Conservation (phyloP, 2,888 invertebrate genomes). For the Koerneria pararmatus region DNA sequence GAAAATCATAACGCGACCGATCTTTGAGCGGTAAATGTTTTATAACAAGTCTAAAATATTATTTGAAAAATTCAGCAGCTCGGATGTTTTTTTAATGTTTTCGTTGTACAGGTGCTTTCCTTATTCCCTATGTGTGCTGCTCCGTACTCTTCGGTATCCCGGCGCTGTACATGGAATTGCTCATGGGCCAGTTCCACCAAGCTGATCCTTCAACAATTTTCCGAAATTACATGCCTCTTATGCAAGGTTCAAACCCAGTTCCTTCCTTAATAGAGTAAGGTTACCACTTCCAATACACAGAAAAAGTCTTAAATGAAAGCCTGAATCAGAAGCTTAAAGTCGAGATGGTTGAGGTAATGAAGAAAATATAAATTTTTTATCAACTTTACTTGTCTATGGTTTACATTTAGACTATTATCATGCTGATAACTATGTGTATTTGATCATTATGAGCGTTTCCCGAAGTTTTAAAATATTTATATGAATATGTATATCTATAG, state of each 20-base stretch:
- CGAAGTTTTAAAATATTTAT: too few species aligned
- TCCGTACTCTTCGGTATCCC: conserved; percentile 22
- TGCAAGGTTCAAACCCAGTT: conserved; percentile 14
- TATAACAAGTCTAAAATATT: too few species aligned
- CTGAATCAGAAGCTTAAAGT: background rate
- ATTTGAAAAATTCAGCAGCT: too few species aligned
- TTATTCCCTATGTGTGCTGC: conserved; percentile 21
- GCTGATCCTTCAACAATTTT: conserved; percentile 20
- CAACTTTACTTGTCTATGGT: conserved; percentile 4
- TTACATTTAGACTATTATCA: too few species aligned
- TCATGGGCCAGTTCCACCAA: conserved; percentile 23
- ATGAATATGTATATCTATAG: too few species aligned
- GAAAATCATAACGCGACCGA: too few species aligned
- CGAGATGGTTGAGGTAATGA: background rate
- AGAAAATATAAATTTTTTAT: background rate
- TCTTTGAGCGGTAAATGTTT: too few species aligned
- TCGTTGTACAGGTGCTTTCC: conserved; percentile 26
- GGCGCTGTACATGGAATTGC: conserved; percentile 24
- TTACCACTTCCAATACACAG: background rate
- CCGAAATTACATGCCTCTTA: conserved; percentile 17
- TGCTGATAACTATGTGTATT: too few species aligned
- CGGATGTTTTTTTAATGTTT: too few species aligned
- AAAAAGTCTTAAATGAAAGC: background rate
- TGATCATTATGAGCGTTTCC: too few species aligned
- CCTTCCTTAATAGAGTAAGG: too few species aligned